phyloP scores from a whole-genome alignment of 2,888 invertebrate genomes.

The Eilema caniola region DNA sequence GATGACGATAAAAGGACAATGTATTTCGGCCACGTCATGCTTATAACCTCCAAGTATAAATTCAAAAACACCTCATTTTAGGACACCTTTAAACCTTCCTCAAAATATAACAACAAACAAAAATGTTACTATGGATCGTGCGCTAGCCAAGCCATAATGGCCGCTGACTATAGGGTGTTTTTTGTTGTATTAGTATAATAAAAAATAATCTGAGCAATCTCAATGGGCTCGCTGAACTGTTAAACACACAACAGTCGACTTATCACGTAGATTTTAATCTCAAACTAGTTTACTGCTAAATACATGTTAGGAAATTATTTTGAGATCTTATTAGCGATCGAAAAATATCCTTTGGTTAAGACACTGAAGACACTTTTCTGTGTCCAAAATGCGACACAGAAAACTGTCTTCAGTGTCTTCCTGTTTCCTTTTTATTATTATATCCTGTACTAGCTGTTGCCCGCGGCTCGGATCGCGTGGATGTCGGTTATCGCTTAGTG shows the following conservation, averaged over 20 bases:
- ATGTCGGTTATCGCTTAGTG: too few relatives aligned
- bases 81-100: too few relatives aligned
- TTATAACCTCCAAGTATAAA: too few relatives aligned
- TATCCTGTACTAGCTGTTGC: too few relatives aligned
- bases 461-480: too few relatives aligned
- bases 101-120: not conserved
- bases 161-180: not conserved
- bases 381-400: not conserved
- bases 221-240: not conserved
- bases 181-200: not conserved
- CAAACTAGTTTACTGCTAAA: conserved; percentile 15
- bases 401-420: not conserved
- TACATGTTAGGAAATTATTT: not conserved
- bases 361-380: not conserved
- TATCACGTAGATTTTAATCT: conserved; percentile 13
- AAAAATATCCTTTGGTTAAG: not conserved
- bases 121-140: not conserved
- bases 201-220: not conserved
- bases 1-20: too few relatives aligned
- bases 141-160: not conserved
- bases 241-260: not conserved
- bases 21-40: too few relatives aligned
- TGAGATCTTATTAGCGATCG: not conserved
- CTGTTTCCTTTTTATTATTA: not conserved
- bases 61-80: too few relatives aligned